Percentiles rank a stretch among this genome's conserved stretches.
Conservation (phyloP, 2,888 invertebrate genomes). For the Caenorhabditis sp. region DNA sequence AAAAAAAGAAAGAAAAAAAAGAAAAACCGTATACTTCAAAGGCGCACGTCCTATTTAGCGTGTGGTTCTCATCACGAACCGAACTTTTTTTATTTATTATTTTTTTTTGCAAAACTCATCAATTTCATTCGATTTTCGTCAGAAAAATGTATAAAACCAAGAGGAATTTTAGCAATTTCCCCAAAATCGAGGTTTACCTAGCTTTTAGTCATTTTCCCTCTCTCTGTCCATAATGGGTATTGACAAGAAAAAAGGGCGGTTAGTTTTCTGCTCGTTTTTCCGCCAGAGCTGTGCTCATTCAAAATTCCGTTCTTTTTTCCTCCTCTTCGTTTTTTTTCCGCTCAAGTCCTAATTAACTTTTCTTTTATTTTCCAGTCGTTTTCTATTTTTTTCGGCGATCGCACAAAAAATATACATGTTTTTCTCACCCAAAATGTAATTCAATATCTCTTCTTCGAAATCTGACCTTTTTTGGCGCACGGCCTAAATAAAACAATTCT, state of each 20-base stretch:
- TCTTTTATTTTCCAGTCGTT: neutral
- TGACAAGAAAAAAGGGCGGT: neutral
- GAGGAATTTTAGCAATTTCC: too few relatives aligned
- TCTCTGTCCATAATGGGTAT: neutral
- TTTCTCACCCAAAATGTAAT: neutral
- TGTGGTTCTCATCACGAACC: too few relatives aligned
- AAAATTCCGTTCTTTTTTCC: neutral
- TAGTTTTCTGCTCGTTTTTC: neutral
- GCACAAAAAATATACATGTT: neutral
- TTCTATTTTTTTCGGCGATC: neutral
- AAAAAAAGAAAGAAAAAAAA: too few relatives aligned
- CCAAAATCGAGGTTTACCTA: too few relatives aligned
- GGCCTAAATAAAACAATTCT: too few relatives aligned
- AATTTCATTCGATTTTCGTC: too few relatives aligned
- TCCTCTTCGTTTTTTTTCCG: neutral
- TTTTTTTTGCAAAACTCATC: too few relatives aligned
- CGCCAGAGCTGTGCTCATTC: slow-evolving; percentile 1
- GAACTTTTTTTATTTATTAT: too few relatives aligned
- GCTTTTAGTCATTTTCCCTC: neutral
- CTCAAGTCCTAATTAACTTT: slow-evolving; percentile 1
- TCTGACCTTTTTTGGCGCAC: neutral
- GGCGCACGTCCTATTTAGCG: too few relatives aligned
- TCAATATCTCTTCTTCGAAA: neutral
- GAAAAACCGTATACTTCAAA: too few relatives aligned
- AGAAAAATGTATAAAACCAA: too few relatives aligned